Conservation (phyloP, 2,888 invertebrate genomes). For the Emesis castigata region DNA sequence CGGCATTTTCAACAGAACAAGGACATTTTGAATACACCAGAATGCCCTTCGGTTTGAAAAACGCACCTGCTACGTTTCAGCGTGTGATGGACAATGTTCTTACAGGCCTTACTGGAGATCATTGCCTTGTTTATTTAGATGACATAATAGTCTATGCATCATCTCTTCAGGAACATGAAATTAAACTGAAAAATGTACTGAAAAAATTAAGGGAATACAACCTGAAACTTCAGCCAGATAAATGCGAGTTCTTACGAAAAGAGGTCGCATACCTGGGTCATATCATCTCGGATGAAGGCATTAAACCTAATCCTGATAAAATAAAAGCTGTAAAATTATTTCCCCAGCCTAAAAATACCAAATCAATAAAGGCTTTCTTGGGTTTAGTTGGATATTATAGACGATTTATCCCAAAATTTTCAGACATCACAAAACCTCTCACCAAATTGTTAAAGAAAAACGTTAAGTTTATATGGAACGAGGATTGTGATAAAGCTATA, state of each 20-base stretch:
- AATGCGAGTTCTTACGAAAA: no score
- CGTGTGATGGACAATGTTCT: background rate
- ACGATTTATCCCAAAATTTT: background rate
- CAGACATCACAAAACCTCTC: background rate
- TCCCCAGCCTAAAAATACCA: background rate
- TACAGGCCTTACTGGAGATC: background rate
- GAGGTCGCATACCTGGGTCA: background rate
- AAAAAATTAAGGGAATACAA: background rate
- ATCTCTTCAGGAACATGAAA: background rate
- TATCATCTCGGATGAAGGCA: background rate
- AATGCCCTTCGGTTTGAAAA: no score
- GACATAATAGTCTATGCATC: background rate
- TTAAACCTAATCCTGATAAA: background rate
- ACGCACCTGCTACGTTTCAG: no score
- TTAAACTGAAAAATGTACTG: background rate
- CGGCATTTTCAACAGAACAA: background rate
- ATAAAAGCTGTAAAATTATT: background rate
- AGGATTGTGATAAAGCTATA: background rate
- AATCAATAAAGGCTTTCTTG: background rate
- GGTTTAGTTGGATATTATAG: background rate
- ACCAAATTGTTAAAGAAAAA: slow-evolving; percentile 6
- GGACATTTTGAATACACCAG: background rate
- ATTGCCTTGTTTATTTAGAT: background rate
- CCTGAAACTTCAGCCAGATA: background rate
- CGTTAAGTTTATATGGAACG: slow-evolving; percentile 1